Base-by-base conservation (phyloP, 2,113 vertebrate genomes). In the Naja naja region DNA sequence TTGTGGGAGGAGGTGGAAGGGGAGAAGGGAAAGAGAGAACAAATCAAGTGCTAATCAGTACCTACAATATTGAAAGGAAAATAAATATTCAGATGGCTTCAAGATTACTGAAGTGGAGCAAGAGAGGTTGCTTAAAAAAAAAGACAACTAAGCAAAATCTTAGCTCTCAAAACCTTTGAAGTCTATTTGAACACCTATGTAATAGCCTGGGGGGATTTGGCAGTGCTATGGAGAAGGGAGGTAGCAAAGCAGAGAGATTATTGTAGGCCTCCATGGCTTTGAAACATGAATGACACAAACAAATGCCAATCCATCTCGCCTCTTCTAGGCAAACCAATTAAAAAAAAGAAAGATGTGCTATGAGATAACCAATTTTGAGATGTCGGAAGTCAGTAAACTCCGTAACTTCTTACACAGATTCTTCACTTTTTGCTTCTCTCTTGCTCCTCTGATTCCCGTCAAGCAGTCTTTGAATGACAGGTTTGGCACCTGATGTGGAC, bases 41-140 rank as follows among this genome's bases (percentile, higher is more conserved):
- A 93, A 94, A 90, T 22, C 30, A 93, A 92, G 54, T 88, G 53
- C 69, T 27, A 95, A 85, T 6, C 22, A 88, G 30, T 92, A 85
- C 85, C 60, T 74, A 92, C 91, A 87, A 74, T 56, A 39, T 87
- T 69, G 64, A 91, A 30, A 90, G 93, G 85, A 14, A 93, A 27
- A 91, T 53, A 54, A 93, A 88, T 69, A 87, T 55, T 52, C 23
- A 45, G 14, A 45, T 47, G 45, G 43, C 54, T 89, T 90, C 27
- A 23, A 39, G 47, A 90, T 87, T 49, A n/a, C 23, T 90, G 69
- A 27, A 90, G n/a, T 92, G 64, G 14, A 85, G 53, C 56, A 25
- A 92, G 64, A 89, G 54, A 81, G 45, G 25, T 16, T 9, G 81
- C 45, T 53, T 55, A 45, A 34, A 27, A 90, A 69, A 64, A 27